Evolutionary conservation across 2,797 vertebrate species (phyloP).

Genomic region (Pempheris klunzingeri): DNA sequence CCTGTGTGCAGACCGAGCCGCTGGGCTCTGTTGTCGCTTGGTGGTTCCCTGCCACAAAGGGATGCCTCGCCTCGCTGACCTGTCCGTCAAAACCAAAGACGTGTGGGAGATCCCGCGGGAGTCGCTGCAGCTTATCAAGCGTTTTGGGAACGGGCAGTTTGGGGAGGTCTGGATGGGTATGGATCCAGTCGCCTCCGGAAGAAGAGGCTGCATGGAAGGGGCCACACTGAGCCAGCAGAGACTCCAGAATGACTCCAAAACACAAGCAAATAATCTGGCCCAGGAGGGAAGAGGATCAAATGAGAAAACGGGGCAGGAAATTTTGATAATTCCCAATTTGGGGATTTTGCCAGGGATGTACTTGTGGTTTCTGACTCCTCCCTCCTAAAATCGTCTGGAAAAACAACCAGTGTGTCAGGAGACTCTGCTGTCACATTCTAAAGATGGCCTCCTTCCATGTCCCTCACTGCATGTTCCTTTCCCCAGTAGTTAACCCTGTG

Average conservation of each 20-base stretch:
- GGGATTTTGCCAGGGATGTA: constrained; percentile 24
- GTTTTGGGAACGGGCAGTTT: constrained; percentile 98
- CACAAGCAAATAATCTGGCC: constrained; percentile 16
- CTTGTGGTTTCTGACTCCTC: constrained; percentile 16
- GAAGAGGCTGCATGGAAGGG: constrained; percentile 83
- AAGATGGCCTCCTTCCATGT: constrained; percentile 85
- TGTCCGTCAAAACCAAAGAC: constrained; percentile 99
- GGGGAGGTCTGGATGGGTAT: constrained; percentile 99
- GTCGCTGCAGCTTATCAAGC: constrained; percentile 97
- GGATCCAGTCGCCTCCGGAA: constrained; percentile 82
- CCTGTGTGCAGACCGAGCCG: constrained; percentile 92
- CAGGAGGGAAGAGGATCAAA: constrained; percentile 1
- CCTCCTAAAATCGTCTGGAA: constrained; percentile 8
- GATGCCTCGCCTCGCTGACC: constrained; percentile 97
- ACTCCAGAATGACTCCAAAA: constrained; percentile 51
- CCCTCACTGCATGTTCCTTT: constrained; percentile 89
- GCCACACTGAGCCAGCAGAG: constrained; percentile 51
- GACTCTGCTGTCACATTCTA: constrained; percentile 51
- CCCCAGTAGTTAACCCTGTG: constrained; percentile 88
- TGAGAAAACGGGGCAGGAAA: constrained; percentile 19
- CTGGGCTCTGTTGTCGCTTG: constrained; percentile 98
- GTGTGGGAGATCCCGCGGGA: constrained; percentile 98
- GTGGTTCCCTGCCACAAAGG: constrained; percentile 98
- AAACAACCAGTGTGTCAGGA: constrained; percentile 32
- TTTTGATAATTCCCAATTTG: constrained; percentile 29